Evolutionary conservation across 1,140 invertebrate species (phyloP), one percentile per base, ranked within the genome.

Genomic region (Vanessa tameamea): DNA sequence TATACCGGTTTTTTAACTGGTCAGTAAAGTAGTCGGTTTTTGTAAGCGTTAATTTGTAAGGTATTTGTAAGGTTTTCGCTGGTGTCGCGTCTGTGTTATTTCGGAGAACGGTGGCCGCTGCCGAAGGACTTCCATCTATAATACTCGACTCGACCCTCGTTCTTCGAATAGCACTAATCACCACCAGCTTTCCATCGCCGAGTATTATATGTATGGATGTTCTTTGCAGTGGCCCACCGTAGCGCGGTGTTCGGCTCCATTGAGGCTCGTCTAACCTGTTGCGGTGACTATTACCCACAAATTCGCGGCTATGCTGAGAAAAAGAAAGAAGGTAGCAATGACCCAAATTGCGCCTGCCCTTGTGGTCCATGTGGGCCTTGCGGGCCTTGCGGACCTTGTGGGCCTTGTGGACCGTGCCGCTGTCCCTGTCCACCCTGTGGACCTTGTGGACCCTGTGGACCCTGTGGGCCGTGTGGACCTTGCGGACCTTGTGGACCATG

Each of bases 141-240:
- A 88, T 88, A 89, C 87, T 90, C 82, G 77, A 80, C 77, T 68
- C 67, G 75, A 78, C 75, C 80, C 69, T 79, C 82, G 87, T 88
- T 89, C 86, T 84, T 86, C 87, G 76, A 86, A 84, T 88, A 91
- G 81, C 87, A 89, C 79, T 59, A 5, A 57, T 57, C 77, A 72
- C 76, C 77, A 80, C 84, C 80, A 80, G 80, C 81, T 73, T 69
- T 67, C 55, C 65, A 65, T 68, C 26, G 75, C 75, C 82, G 78
- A 87, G 88, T 90, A 88, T 90, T 88, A 87, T 84, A 88, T 77
- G 79, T 76, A 78, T 84, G 87, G 86, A 81, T 85, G 83, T 92
- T 84, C 84, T 86, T 90, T 91, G 73, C 89, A 91, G 89, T 78
- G 76, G 75, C 78, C 50, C 64, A 50, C 48, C 73, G 74, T 26